Evolutionary conservation across 2,797 vertebrate species (phyloP), one percentile per base, ranked within the genome.

Genomic region (Notamacropus eugenii): DNA sequence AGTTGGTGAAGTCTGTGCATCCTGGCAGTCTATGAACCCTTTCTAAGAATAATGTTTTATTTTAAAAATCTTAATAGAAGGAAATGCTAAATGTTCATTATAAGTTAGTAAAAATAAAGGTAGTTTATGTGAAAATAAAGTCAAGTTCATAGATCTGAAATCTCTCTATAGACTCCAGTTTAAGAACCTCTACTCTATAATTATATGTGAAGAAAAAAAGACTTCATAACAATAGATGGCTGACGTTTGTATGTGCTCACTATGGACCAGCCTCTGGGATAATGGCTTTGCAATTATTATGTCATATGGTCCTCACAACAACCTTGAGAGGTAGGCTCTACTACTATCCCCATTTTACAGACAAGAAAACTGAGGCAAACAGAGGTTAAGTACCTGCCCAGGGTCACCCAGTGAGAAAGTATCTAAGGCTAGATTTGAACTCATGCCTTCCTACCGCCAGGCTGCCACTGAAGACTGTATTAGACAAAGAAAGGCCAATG

Each of bases 381-480:
- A 10, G 22, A 82, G 16, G 74, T 24, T 94, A 58, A 94, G 8
- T 58, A 94, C 2, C 92, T 98, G 34, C 40, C 96, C 55, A 96
- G 94, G 91, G 55, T 93, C 93, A 11, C 4, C 92, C 52, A 93
- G 13, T 52, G 93, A n/a, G 34, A 95, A 92, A 96, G 2, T n/a
- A 31, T 93, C 92, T 52, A 0, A 46, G 40, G 2, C 22, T 11
- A 27, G 9, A 46, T 82, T 82, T 46, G 40, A 46, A 82, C 19
- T 82, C 34, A n/a, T 67, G 1, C 16, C 14, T n/a, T 67, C 2
- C 9, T 82, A 40, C 24, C 24, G 46, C 74, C 40, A 82, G 22
- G 40, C 40, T 82, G 74, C 19, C 22, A 24, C n/a, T n/a, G 24
- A 82, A 82, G 19, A 46, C 1, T 31, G 27, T 82, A 91, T 58